Evolutionary conservation across 1,140 invertebrate species (phyloP).

Genomic region (Nasonia vitripennis): DNA sequence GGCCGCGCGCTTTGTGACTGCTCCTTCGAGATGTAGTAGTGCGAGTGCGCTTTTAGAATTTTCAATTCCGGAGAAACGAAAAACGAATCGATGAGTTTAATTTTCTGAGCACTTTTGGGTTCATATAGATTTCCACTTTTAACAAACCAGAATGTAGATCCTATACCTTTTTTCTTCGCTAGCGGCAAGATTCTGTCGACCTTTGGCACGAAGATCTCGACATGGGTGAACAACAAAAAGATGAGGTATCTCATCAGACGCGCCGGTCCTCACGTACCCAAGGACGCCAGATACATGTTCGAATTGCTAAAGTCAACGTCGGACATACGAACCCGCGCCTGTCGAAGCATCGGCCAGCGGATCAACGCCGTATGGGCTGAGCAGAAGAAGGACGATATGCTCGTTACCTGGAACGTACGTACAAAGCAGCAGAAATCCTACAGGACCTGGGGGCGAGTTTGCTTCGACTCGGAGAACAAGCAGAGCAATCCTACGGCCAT

Average conservation of each 20-base stretch:
- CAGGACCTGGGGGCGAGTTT: slow-evolving; percentile 81
- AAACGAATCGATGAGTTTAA: too few species aligned
- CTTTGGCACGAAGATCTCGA: slow-evolving; percentile 58
- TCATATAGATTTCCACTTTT: background rate
- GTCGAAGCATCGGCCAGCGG: slow-evolving; percentile 69
- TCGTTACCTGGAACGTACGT: slow-evolving; percentile 60
- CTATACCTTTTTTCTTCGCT: background rate
- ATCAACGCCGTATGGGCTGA: slow-evolving; percentile 50
- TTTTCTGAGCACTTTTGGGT: too few species aligned
- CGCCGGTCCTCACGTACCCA: slow-evolving; percentile 59
- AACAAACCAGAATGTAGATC: background rate
- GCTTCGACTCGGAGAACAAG: slow-evolving; percentile 76
- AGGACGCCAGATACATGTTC: slow-evolving; percentile 74
- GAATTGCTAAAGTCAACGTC: slow-evolving; percentile 75
- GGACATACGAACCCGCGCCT: slow-evolving; percentile 69
- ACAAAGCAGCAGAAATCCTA: slow-evolving; percentile 68
- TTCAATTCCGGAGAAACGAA: background rate
- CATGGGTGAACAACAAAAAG: slow-evolving; percentile 60
- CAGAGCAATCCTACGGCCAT: slow-evolving; percentile 77
- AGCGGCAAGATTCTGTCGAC: slow-evolving; percentile 60
- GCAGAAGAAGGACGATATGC: slow-evolving; percentile 55
- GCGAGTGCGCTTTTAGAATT: background rate
- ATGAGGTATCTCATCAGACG: slow-evolving; percentile 53
- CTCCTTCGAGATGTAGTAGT: background rate
- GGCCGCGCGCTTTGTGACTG: background rate